A percentile compares a stretch with the other conserved stretches of the same genome.
Evolutionary conservation across 2,888 invertebrate genomes (phyloP).

Genomic region (Ornithoptera alexandrae): DNA sequence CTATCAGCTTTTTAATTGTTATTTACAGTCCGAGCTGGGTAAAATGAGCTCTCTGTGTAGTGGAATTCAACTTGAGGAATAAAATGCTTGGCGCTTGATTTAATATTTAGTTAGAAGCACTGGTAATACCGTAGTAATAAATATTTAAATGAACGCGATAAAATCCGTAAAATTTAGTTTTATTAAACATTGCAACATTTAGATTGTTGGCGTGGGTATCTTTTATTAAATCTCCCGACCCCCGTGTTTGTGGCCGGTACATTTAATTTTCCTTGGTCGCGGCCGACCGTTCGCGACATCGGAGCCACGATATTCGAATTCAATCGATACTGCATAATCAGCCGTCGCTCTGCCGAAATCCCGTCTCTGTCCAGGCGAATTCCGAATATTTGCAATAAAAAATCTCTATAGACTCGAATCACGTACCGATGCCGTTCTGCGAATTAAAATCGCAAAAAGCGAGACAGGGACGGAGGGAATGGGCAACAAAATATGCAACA

Average conservation of each 20-base stretch:
- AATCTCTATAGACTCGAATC: constrained; percentile 73
- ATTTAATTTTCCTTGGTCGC: constrained; percentile 17
- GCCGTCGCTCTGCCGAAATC: constrained; percentile 56
- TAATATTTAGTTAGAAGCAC: too few species aligned
- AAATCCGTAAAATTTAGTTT: too few species aligned
- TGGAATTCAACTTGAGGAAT: too few species aligned
- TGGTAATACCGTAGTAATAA: too few species aligned
- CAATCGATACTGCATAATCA: constrained; percentile 54
- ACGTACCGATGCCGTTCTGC: constrained; percentile 76
- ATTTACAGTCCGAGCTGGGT: too few species aligned
- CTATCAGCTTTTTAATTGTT: too few species aligned
- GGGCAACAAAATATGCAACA: constrained; percentile 80
- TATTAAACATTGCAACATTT: background rate
- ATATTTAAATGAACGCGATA: too few species aligned
- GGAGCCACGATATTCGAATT: constrained; percentile 45
- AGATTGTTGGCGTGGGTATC: background rate
- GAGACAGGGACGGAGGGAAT: constrained; percentile 67
- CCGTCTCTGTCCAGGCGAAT: constrained; percentile 64
- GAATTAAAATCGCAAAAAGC: constrained; percentile 80
- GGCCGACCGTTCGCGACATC: constrained; percentile 24
- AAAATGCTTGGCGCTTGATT: too few species aligned
- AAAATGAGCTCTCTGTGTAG: too few species aligned
- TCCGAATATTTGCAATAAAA: constrained; percentile 67
- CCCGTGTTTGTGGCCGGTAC: constrained; percentile 7
- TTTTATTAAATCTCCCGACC: background rate